phyloP scores from a whole-genome alignment of 1,140 invertebrate genomes.

The Lepidurus arcticus region DNA sequence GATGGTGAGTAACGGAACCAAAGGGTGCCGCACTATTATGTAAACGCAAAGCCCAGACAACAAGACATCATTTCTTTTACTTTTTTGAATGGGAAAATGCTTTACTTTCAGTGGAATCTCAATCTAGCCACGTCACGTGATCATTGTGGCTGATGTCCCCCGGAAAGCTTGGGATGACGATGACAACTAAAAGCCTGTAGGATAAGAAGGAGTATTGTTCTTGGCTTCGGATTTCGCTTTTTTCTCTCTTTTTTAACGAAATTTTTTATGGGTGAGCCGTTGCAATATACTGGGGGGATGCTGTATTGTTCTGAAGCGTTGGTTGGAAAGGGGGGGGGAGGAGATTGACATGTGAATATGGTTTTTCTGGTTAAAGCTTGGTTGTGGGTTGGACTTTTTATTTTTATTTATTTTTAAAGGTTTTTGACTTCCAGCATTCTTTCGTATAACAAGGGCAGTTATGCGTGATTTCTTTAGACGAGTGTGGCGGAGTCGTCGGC shows the following conservation, averaged over 20 bases:
- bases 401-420: background rate
- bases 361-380: background rate
- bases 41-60: background rate
- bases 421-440: background rate
- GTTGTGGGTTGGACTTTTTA: background rate
- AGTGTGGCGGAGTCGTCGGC: background rate
- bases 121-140: conserved; percentile 10
- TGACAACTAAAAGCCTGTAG: background rate
- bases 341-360: conserved; percentile 17
- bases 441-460: conserved; percentile 12
- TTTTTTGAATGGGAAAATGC: conserved; percentile 12
- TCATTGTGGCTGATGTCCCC: background rate
- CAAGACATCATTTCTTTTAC: background rate
- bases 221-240: conserved; percentile 12
- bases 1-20: background rate
- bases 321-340: background rate
- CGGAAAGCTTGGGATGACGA: background rate
- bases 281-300: background rate
- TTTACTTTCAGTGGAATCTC: background rate
- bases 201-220: background rate
- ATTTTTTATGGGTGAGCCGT: background rate
- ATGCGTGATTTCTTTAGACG: conserved; percentile 15
- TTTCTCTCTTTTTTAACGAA: background rate
- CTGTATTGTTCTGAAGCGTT: conserved; percentile 8
- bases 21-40: conserved; percentile 16